Conservation (phyloP, 2,797 vertebrate genomes). For the Capromys pilorides region DNA sequence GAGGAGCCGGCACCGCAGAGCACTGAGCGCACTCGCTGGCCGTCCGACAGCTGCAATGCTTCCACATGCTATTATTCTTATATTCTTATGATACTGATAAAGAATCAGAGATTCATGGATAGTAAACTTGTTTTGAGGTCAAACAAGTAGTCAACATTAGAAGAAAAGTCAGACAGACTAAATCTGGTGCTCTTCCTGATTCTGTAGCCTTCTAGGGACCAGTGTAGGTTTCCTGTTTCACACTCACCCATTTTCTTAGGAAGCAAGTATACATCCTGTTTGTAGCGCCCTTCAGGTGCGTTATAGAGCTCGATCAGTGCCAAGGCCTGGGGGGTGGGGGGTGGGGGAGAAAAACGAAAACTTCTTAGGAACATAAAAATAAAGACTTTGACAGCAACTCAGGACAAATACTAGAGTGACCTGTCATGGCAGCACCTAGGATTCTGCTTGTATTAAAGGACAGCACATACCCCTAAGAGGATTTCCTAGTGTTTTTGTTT, state of each 20-base stretch:
- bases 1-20: neutral
- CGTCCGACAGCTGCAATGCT: neutral
- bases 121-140: neutral
- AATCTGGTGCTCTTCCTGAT: neutral
- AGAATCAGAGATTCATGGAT: neutral
- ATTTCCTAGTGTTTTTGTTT: constrained; percentile 29
- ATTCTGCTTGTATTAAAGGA: neutral
- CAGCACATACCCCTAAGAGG: neutral
- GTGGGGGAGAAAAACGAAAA: constrained; percentile 13
- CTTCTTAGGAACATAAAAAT: constrained; percentile 25
- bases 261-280: constrained; percentile 98
- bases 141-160: neutral
- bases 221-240: neutral
- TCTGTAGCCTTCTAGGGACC: neutral
- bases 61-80: neutral
- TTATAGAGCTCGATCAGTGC: constrained; percentile 98
- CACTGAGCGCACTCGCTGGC: neutral
- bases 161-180: neutral
- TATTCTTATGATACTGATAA: constrained; percentile 10
- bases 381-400: neutral
- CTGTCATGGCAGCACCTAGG: neutral
- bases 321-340: constrained; percentile 88
- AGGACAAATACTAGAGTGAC: neutral
- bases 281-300: constrained; percentile 97
- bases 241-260: constrained; percentile 98